Base-by-base conservation (phyloP, 2,113 vertebrate genomes). In the Sciurus niger region DNA sequence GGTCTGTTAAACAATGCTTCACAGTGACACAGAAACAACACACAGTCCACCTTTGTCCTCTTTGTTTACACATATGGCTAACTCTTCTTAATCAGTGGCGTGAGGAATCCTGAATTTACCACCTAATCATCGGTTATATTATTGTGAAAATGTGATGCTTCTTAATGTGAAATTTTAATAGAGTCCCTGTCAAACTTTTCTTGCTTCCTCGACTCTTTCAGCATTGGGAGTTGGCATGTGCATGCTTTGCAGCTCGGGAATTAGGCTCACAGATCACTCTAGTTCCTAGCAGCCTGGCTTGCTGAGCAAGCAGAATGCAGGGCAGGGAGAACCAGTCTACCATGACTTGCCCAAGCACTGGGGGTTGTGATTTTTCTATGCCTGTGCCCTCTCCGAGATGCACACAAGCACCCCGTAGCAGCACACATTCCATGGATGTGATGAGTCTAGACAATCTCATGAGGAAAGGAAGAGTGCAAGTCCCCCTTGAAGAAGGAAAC, bases 81-180 rank as follows among this genome's bases (percentile, higher is more conserved):
- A 70, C 40, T 93, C 86, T 88, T 95, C 63, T 92, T 91, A 89
- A 55, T 12, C 55, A 70, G 37, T 85, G 55, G 77, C 22, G n/a
- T 43, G 78, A 94, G 37, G 76, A 96, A 85, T 92, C 63, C 60
- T 83, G 87, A 78, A 93, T 91, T 92, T 60, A 79, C 80, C n/a
- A 93, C 32, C n/a, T 82, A 79, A 72, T 94, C 67, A 88, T 72
- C 72, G 85, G 58, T 48, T 73, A 74, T 25, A 70, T 10, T 11
- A 73, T 85, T 67, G 92, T 93, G 79, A 93, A 55, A 55, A 43
- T 17, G n/a, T 14, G 60, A 70, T 86, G 30, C 55, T 93, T 72
- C 53, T 48, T 90, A 78, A 86, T 85, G 86, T 89, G 83, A 94
- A 84, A 63, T 87, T 86, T 93, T 90, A 86, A 93, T 93, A 43